phyloP scores from a whole-genome alignment of 2,797 vertebrate genomes.

The Halcyon smyrnensis region DNA sequence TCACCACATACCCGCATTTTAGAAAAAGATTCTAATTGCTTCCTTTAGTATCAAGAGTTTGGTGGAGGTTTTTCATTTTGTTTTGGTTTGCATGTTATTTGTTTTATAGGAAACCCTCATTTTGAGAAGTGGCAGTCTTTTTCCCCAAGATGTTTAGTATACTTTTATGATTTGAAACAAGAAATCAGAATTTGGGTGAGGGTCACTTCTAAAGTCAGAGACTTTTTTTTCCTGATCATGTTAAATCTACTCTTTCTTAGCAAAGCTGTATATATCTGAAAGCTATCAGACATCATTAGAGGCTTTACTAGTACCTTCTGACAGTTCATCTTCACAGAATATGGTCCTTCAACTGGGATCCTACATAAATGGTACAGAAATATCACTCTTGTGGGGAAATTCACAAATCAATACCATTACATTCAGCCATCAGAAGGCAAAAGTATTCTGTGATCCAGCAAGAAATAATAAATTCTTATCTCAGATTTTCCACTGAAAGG shows the following conservation, averaged over 20 bases:
- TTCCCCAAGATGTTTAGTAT: neutral
- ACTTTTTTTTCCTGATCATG: neutral
- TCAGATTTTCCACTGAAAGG: neutral
- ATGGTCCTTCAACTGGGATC: neutral
- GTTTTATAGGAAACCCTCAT: neutral
- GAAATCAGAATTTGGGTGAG: neutral
- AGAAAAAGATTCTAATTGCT: neutral
- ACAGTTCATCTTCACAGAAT: neutral
- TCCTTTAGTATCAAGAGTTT: neutral
- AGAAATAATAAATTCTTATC: neutral
- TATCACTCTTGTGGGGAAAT: neutral
- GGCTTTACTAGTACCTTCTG: neutral
- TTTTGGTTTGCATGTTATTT: neutral
- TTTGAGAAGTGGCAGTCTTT: too few relatives aligned
- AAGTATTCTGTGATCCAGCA: neutral
- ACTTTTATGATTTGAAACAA: neutral
- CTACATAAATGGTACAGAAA: neutral
- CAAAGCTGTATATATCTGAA: neutral
- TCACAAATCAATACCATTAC: neutral
- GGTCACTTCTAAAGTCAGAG: accelerated
- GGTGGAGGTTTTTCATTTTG: neutral
- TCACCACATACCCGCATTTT: neutral
- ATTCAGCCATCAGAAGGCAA: neutral
- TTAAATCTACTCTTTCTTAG: neutral
- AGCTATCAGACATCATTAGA: neutral